Percentiles rank a stretch among this genome's conserved stretches.
phyloP scores from a whole-genome alignment of 2,888 invertebrate species.

The Scaptomyza reducta region DNA sequence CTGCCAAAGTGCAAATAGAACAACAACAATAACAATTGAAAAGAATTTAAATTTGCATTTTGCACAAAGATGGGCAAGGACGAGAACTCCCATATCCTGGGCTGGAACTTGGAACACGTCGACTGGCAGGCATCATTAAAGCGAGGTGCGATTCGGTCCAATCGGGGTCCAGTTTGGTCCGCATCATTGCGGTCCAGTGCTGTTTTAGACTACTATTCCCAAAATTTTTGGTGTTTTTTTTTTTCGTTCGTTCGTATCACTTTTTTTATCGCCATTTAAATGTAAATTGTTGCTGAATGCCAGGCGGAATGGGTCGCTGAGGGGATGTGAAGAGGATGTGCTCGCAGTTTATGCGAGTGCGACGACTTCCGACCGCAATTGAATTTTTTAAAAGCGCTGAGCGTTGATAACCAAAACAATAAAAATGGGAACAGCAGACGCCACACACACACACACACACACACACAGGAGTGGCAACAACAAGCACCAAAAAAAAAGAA shows the following conservation, averaged over 20 bases:
- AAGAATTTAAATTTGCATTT: constrained; percentile 82
- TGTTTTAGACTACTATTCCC: constrained; percentile 65
- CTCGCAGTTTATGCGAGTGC: constrained; percentile 73
- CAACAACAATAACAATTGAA: constrained; percentile 81
- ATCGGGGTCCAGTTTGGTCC: constrained; percentile 32
- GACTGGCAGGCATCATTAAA: constrained; percentile 64
- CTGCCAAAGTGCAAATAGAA: constrained; percentile 78
- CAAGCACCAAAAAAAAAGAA: constrained; percentile 1
- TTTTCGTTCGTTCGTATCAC: constrained; percentile 65
- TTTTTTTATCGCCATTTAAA: constrained; percentile 77
- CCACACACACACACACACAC: constrained; percentile 21
- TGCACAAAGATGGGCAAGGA: constrained; percentile 56
- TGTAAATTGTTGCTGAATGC: constrained; percentile 69
- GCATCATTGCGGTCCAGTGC: constrained; percentile 16
- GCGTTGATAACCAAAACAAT: constrained; percentile 81
- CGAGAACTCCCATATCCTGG: constrained; percentile 13
- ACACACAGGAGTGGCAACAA: constrained; percentile 13
- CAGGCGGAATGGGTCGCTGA: neutral
- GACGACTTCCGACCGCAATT: constrained; percentile 81
- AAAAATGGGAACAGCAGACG: constrained; percentile 62
- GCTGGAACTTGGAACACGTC: constrained; percentile 23
- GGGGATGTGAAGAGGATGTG: constrained; percentile 8
- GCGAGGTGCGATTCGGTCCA: constrained; percentile 51
- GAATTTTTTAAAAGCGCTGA: constrained; percentile 80
- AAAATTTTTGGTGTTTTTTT: constrained; percentile 53